Base-by-base conservation (phyloP, 2,888 invertebrate genomes). In the Plebejus anna region DNA sequence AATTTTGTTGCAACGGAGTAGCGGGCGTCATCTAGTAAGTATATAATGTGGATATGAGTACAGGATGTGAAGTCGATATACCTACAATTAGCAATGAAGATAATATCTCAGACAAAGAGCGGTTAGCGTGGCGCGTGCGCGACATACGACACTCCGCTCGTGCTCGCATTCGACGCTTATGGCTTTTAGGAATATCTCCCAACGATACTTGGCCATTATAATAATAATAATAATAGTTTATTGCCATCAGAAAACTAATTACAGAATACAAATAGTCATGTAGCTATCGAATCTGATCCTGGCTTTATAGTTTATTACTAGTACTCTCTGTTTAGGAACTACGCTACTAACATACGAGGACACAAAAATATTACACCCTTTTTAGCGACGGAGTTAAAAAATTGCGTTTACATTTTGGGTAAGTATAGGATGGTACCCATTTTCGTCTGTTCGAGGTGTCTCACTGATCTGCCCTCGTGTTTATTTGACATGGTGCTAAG, bases 121-220 rank as follows among this genome's bases (percentile, higher is more conserved):
- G 84, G 81, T 78, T 79, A 75, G 80, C 84, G 22, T 22, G 22
- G 22, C 22, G 89, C 90, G 90, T 90, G 90, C 86, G 90, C 87
- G 80, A 82, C 78, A 88, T 81, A n/a, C 73, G 73, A 73, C 16
- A 51, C 73, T 28, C 22, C 22, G 32, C 73, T 28, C 22, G 11
- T 51, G 11, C 32, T 5, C 32, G 73, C 51, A 73, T 55, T 73
- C 28, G 73, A 73, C 13, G 16, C 73, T 73, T 73, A 73, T 73
- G 32, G 73, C 28, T 73, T 71, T 73, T 73, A 32, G 51, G 55
- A 32, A 73, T 28, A 73, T 73, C 73, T 73, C 32, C 66, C 66
- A 16, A 36, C 61, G 28, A 66, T 22, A 1, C 61, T 28, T 11
- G 55, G 55, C 16, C 55, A 55, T 61, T 61, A 22, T 22, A 22